Evolutionary conservation across 2,888 invertebrate species (phyloP), one percentile per base, ranked within the genome.

Genomic region (Tortricodes alternella): DNA sequence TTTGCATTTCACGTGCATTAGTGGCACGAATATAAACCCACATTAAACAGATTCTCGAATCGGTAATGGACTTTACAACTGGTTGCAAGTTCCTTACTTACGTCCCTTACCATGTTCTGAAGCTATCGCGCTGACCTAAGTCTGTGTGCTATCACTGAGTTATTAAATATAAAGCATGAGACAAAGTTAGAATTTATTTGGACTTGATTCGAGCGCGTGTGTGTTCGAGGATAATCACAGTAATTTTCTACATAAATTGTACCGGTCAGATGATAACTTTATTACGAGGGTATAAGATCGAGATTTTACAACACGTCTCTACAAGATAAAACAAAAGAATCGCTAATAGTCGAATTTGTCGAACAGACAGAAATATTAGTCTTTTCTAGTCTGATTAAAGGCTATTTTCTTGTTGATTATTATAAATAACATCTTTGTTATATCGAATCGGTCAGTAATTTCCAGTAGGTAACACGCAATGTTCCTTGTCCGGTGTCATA

Each of bases 1-100:
- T 67, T 64, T 69, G 63, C 73, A 67, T 73, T 72, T 69, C 69
- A 68, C 68, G 65, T 74, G 70, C 69, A 69, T 66, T 64, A 66
- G 56, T 32, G 29, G 69, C 67, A 71, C 69, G 71, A 69, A 70
- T 62, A 19, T 13, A 32, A 27, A 15, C 4, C 8, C 43, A 38
- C 50, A 44, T 37, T 21, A 23, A 6, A 56, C 32, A 38, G 38
- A 32, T 49, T 52, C n/a, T 29, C 2, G 32, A 39, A 39, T 23
- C 38, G 23, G 39, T 39, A 39, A 7, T 11, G 5, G 6, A 7
- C 21, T 6, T 23, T 0, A 37, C 32, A 34, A 3, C 9, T 2
- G 11, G 4, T 29, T 11, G n/a, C 9, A n/a, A 3, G 9, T n/a
- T n/a, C 7, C 34, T 8, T 6, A 15, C 11, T 18, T 18, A 9